Evolutionary conservation across 2,888 invertebrate species (phyloP).

Genomic region (Epicampocera succincta): DNA sequence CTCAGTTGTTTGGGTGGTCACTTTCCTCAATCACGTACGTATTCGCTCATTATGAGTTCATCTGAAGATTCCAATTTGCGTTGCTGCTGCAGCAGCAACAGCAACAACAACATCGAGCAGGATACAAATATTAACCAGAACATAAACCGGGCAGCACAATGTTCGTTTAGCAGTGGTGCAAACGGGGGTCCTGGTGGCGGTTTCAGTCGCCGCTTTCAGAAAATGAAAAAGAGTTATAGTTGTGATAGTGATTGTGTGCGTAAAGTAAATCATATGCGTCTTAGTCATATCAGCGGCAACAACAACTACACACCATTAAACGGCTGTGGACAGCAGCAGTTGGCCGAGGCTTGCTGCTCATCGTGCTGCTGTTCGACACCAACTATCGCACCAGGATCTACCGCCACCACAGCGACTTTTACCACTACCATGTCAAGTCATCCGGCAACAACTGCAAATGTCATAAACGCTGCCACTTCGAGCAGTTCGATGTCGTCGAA

Average conservation of each 20-base stretch:
- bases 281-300: slow-evolving; percentile 37
- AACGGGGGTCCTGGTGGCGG: slow-evolving; percentile 10
- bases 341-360: slow-evolving; percentile 70
- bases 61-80: slow-evolving; percentile 81
- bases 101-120: slow-evolving; percentile 52
- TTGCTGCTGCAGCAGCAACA: slow-evolving; percentile 74
- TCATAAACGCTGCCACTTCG: slow-evolving; percentile 71
- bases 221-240: slow-evolving; percentile 80
- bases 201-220: slow-evolving; percentile 68
- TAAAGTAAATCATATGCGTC: slow-evolving; percentile 59
- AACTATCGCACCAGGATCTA: slow-evolving; percentile 72
- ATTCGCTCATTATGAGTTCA: slow-evolving; percentile 82
- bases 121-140: slow-evolving; percentile 41
- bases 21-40: slow-evolving; percentile 82
- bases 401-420: slow-evolving; percentile 74
- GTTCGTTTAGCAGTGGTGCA: slow-evolving; percentile 21
- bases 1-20: slow-evolving; percentile 80
- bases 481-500: slow-evolving; percentile 74
- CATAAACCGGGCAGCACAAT: slow-evolving; percentile 33
- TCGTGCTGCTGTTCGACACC: slow-evolving; percentile 71
- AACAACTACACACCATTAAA: slow-evolving; percentile 30
- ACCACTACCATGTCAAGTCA: slow-evolving; percentile 79
- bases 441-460: slow-evolving; percentile 69
- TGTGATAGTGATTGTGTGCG: slow-evolving; percentile 79
- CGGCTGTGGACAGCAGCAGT: slow-evolving; percentile 50